A percentile compares a stretch with the other conserved stretches of the same genome.
phyloP scores from a whole-genome alignment of 2,113 vertebrate species.

The Egretta garzetta region DNA sequence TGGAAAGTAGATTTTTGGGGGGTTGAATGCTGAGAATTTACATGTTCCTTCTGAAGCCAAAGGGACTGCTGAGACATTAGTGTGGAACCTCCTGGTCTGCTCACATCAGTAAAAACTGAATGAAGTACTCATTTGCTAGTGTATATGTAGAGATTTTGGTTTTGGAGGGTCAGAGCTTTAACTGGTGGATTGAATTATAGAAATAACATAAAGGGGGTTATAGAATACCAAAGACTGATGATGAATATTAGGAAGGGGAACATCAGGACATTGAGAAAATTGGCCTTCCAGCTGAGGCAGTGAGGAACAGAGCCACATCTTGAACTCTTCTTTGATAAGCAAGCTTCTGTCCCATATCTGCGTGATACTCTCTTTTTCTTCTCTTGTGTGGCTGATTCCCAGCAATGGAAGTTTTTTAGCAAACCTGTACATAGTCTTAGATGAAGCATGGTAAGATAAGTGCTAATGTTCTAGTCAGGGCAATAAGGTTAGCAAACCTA shows the following conservation, averaged over 20 bases:
- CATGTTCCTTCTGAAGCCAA: background rate
- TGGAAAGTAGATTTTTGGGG: background rate
- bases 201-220: background rate
- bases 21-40: background rate
- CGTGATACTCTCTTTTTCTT: background rate
- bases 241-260: background rate
- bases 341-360: background rate
- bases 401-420: background rate
- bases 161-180: background rate
- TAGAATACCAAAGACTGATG: background rate
- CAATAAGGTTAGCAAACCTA: background rate
- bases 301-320: background rate
- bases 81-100: rapidly evolving
- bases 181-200: background rate
- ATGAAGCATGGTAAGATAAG: background rate
- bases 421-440: background rate
- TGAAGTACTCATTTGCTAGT: background rate
- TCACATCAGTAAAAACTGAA: background rate
- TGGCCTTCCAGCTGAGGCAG: background rate
- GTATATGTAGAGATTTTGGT: background rate
- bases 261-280: background rate
- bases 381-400: background rate
- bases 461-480: background rate
- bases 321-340: background rate
- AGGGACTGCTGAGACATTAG: background rate